Percentiles rank a stretch among this genome's conserved stretches.
phyloP scores from a whole-genome alignment of 2,888 invertebrate genomes.

The Caenorhabditis afra region DNA sequence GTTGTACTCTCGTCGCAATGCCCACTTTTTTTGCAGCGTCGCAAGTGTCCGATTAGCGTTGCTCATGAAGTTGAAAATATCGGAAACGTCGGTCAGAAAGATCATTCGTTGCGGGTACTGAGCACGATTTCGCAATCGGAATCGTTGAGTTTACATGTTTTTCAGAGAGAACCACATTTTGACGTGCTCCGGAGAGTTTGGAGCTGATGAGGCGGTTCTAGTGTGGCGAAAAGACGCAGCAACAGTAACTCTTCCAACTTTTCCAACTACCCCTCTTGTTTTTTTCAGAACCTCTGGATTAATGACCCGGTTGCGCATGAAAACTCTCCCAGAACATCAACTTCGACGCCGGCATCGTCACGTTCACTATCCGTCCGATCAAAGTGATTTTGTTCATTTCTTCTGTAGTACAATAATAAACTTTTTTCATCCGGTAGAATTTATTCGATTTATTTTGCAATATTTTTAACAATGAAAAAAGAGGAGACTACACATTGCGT shows the following conservation, averaged over 20 bases:
- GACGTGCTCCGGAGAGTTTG: conserved; percentile 82
- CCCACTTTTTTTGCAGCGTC: conserved; percentile 51
- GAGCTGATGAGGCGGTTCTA: conserved; percentile 83
- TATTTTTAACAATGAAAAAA: too few relatives aligned
- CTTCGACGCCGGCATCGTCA: conserved; percentile 27
- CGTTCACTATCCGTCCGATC: conserved; percentile 27
- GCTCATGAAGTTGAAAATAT: conserved; percentile 83
- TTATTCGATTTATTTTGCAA: conserved; percentile 27
- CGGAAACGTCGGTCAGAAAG: conserved; percentile 82
- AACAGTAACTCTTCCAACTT: conserved; percentile 78
- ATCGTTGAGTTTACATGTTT: conserved; percentile 9
- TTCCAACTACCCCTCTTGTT: too few relatives aligned
- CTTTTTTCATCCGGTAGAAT: not conserved
- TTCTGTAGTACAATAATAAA: conserved; percentile 3
- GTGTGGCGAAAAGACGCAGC: conserved; percentile 81
- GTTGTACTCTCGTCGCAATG: too few relatives aligned
- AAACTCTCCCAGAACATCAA: not conserved
- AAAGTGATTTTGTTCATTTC: conserved; percentile 2
- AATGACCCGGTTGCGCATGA: conserved; percentile 73
- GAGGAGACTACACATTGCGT: not conserved
- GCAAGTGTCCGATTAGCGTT: conserved; percentile 79
- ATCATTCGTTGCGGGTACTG: conserved; percentile 79
- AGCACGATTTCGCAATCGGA: not conserved
- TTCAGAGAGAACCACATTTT: conserved; percentile 79
- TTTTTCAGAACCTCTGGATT: conserved; percentile 77